phyloP scores from a whole-genome alignment of 2,888 invertebrate genomes.

The Mesoligia furuncula region DNA sequence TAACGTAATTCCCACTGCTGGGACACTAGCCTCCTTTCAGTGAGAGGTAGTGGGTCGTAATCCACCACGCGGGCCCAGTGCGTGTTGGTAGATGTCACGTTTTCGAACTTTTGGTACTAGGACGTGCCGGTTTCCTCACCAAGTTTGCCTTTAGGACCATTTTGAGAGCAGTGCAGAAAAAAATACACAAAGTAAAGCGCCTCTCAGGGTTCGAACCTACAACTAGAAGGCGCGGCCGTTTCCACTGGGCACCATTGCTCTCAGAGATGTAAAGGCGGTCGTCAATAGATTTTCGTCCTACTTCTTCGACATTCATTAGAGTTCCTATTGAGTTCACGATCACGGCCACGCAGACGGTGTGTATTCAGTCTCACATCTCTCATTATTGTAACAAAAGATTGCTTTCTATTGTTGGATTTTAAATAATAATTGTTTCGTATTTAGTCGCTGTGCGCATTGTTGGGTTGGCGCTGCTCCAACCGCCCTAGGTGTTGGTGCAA shows the following conservation, averaged over 20 bases:
- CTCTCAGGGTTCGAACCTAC: neutral
- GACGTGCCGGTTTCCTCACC: neutral
- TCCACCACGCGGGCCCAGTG: neutral
- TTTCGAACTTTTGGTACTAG: neutral
- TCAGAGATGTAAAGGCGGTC: conserved; percentile 42
- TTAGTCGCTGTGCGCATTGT: conserved; percentile 64
- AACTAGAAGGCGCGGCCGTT: neutral
- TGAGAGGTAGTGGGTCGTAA: neutral
- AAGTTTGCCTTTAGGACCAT: neutral
- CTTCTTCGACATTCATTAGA: conserved; percentile 54
- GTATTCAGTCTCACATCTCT: conserved; percentile 59
- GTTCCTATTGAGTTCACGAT: conserved; percentile 67
- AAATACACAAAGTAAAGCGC: neutral
- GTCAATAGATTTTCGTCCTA: conserved; percentile 49
- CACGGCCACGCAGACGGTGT: conserved; percentile 57
- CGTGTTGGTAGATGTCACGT: neutral
- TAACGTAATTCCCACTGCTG: neutral
- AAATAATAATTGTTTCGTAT: conserved; percentile 68
- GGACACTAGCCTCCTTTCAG: neutral
- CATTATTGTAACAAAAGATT: conserved; percentile 70
- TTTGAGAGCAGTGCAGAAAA: neutral
- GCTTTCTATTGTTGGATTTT: conserved; percentile 70
- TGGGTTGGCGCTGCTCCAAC: conserved; percentile 71
- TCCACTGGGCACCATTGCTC: neutral
- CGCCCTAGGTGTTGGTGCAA: conserved; percentile 63